Base-by-base conservation (phyloP, 2,113 vertebrate genomes). In the Ophiodon elongatus region DNA sequence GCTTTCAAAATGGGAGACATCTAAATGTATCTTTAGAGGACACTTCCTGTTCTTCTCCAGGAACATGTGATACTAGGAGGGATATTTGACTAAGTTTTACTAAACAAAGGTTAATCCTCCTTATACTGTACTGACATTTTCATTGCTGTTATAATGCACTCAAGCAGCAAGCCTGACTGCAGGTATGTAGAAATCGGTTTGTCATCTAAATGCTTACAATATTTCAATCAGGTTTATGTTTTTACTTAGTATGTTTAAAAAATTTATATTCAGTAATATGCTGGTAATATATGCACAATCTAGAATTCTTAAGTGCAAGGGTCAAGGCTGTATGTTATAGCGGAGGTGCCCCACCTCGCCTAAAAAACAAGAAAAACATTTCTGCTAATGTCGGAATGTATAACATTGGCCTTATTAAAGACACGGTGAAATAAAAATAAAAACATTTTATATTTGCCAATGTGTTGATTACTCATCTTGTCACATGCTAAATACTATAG, bases 21-120 rank as follows among this genome's bases (percentile, higher is more conserved):
- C 19, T 50, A 39, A 41, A 72, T 84, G 68, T 73, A 72, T 79
- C 57, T 80, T 76, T 50, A 57, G 15, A 73, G 52, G 15, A 68
- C 31, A 71, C 45, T 80, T 85, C n/a, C 33, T 78, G 43, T 63
- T 82, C 47, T 29, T 15, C 35, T 75, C 13, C 60, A 56, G 41
- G 15, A 84, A 72, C 62, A 47, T 70, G 73, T 76, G 60, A 60
- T 43, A 23, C 7, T 19, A 9, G 6, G 23, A 47, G 21, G 6
- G 23, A 68, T 41, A 45, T 74, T 62, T 39, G 50, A 72, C 7
- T 29, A 41, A 29, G n/a, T 23, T 14, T 25, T 10, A 45, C 23
- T 10, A 71, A 39, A 66, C 25, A 33, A 67, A 70, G n/a, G 10
- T 1, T 68, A 64, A 39, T 13, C 23, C 23, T 41, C 23, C 43